Evolutionary conservation across 2,888 invertebrate genomes (phyloP).

Genomic region (Nymphalis urticae): DNA sequence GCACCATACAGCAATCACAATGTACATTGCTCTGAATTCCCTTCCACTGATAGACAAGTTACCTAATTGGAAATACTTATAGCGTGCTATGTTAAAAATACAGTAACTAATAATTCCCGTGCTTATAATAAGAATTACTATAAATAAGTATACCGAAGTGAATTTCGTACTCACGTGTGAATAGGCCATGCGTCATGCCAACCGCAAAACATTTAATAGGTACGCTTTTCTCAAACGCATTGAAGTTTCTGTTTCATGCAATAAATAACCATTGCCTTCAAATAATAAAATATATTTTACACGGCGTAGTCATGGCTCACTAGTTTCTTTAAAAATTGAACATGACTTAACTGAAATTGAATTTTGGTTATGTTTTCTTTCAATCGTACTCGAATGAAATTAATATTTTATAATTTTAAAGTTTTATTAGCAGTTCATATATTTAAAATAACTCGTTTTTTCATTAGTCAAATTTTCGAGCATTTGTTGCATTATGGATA

Average conservation of each 20-base stretch:
- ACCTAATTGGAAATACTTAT: constrained; percentile 1
- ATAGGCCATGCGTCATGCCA: constrained; percentile 32
- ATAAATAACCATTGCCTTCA: constrained; percentile 8
- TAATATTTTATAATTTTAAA: no score
- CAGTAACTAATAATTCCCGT: not conserved
- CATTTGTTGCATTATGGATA: no score
- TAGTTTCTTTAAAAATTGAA: not conserved
- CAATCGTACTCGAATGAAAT: no score
- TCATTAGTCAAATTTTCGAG: no score
- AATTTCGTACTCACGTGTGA: constrained; percentile 20
- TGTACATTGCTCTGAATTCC: no score
- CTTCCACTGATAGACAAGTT: not conserved
- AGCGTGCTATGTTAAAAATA: not conserved
- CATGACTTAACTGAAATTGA: not conserved
- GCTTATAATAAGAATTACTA: constrained; percentile 12
- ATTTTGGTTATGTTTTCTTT: no score
- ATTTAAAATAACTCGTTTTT: no score
- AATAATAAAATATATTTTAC: not conserved
- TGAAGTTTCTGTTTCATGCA: constrained; percentile 28
- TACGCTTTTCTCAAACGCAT: constrained; percentile 31
- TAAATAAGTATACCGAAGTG: constrained; percentile 20
- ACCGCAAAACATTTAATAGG: constrained; percentile 33
- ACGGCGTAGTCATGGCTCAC: not conserved
- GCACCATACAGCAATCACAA: no score
- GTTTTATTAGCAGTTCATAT: no score